A percentile compares a stretch with the other conserved stretches of the same genome.
Conservation (phyloP, 2,113 vertebrate genomes). For the Podarcis cretensis region DNA sequence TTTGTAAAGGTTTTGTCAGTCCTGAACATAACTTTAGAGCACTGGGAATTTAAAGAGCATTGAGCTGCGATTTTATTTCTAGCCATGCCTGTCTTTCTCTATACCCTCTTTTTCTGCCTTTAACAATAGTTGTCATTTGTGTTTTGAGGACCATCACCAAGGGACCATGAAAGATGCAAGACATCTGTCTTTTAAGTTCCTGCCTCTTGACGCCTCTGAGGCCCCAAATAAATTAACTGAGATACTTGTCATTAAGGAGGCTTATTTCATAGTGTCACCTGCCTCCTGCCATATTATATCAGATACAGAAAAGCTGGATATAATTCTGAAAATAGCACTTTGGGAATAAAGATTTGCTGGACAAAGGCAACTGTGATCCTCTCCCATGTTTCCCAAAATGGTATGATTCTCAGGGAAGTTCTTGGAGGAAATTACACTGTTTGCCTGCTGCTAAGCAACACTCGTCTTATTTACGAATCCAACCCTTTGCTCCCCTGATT, state of each 20-base stretch:
- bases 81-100: neutral
- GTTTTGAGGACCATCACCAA: neutral
- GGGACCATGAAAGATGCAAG: neutral
- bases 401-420: neutral
- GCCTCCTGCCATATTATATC: neutral
- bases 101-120: neutral
- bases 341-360: neutral
- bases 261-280: neutral
- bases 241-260: neutral
- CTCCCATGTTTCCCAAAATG: neutral
- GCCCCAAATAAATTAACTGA: neutral
- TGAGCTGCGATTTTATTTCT: neutral
- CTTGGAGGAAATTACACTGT: neutral
- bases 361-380: neutral
- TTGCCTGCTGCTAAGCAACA: neutral
- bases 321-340: neutral
- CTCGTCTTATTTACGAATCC: neutral
- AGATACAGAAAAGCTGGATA: neutral
- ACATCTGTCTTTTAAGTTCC: too few species aligned
- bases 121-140: neutral
- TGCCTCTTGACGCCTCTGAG: neutral
- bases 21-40: neutral
- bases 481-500: neutral
- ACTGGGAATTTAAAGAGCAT: neutral
- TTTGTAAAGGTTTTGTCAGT: neutral